These are phyloP conservation scores for Meriones unguiculatus DNA, from an alignment of 2,113 vertebrate genomes.

Conservation along the genomic window DNA sequence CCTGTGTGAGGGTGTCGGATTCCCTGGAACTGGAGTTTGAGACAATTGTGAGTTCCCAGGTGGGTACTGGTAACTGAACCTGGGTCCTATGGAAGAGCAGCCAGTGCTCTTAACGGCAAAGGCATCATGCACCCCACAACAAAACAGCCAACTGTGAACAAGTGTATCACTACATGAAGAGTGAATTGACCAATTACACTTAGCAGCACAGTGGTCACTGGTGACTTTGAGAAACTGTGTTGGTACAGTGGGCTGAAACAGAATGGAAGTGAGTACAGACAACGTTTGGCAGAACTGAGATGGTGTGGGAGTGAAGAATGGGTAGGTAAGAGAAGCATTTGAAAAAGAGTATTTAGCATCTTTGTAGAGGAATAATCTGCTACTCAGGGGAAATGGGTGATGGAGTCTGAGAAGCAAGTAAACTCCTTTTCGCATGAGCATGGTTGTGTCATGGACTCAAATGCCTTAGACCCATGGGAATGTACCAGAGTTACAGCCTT, in stretches of 20 bases:
- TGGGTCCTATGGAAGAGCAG: neutral
- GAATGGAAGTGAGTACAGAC: neutral
- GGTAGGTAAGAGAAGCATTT: neutral
- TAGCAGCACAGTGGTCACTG: neutral
- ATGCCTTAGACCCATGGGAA: neutral
- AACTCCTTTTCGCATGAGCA: neutral
- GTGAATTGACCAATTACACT: neutral
- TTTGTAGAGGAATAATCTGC: neutral
- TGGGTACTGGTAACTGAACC: neutral
- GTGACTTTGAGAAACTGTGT: neutral
- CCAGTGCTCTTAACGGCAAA: neutral
- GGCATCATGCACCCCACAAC: neutral
- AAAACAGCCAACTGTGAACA: neutral
- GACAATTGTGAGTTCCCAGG: neutral
- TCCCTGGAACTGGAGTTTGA: neutral
- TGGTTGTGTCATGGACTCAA: too few relatives aligned
- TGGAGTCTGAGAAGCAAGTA: neutral
- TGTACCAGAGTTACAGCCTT: neutral
- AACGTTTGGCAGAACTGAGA: neutral
- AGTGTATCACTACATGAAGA: neutral
- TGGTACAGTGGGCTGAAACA: neutral
- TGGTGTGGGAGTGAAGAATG: neutral
- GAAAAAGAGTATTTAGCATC: neutral
- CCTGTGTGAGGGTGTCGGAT: neutral
- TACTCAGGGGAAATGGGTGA: neutral